phyloP scores from a whole-genome alignment of 2,113 vertebrate genomes.

The Rhodinocichla rosea region DNA sequence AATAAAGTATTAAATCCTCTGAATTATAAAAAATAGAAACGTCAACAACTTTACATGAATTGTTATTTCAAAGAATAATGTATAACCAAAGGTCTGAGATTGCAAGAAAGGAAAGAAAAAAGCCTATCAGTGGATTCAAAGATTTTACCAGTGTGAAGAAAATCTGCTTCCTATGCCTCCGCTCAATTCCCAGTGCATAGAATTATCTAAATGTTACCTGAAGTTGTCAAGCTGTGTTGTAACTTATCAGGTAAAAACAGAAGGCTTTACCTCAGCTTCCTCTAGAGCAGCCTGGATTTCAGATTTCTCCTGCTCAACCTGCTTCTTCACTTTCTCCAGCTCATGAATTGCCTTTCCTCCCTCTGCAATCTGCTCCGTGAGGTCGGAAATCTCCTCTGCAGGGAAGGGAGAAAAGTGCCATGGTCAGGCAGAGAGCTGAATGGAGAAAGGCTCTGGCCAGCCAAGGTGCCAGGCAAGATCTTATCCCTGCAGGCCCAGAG shows the following conservation, averaged over 20 bases:
- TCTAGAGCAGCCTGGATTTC: not conserved
- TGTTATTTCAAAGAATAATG: not conserved
- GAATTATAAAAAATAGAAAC: not conserved
- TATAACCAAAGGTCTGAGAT: not conserved
- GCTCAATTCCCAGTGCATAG: not conserved
- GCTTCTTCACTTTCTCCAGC: not conserved
- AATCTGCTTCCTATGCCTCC: not conserved
- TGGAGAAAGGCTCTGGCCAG: not conserved
- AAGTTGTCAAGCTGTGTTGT: accelerated
- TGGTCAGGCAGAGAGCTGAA: not conserved
- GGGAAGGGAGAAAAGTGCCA: too few relatives aligned
- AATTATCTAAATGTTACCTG: not conserved
- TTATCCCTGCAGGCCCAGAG: not conserved
- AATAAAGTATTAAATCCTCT: not conserved
- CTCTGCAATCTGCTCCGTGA: not conserved
- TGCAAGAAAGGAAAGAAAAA: not conserved
- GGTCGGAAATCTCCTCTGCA: not conserved
- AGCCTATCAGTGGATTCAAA: not conserved
- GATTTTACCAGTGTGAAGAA: too few relatives aligned
- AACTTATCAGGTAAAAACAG: not conserved
- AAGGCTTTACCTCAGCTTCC: not conserved
- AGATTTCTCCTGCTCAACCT: not conserved
- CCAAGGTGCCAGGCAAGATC: not conserved
- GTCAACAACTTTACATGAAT: not conserved
- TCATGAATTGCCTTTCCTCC: not conserved